A percentile compares a stretch with the other conserved stretches of the same genome.
Evolutionary conservation across 2,888 invertebrate genomes (phyloP).

Genomic region (Cerastoderma edule): DNA sequence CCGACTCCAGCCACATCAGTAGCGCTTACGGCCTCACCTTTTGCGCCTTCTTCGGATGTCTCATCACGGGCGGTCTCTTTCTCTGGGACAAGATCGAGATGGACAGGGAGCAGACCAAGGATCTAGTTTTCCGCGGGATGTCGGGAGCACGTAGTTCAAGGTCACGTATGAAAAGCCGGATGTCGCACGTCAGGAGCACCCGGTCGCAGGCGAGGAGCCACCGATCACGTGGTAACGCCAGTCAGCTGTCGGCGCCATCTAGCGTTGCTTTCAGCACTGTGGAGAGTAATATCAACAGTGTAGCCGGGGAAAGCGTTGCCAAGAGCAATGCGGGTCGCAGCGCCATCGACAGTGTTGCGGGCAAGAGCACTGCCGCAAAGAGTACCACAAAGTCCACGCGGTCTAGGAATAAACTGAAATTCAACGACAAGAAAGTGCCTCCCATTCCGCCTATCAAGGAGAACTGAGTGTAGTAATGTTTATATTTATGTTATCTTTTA

Average conservation of each 20-base stretch:
- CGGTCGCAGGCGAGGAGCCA: constrained; percentile 41
- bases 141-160: constrained; percentile 41
- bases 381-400: constrained; percentile 28
- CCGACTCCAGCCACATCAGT: constrained; percentile 52
- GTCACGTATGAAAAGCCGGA: constrained; percentile 29
- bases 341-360: constrained; percentile 24
- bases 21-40: constrained; percentile 57
- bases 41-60: constrained; percentile 45
- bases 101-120: constrained; percentile 18
- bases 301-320: background rate
- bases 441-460: constrained; percentile 27
- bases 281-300: constrained; percentile 8
- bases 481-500: too few species aligned
- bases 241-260: background rate
- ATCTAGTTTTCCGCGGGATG: constrained; percentile 42
- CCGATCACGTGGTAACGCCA: constrained; percentile 15
- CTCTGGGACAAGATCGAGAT: constrained; percentile 57
- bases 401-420: constrained; percentile 27
- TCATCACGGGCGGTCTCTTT: constrained; percentile 46
- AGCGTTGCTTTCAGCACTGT: constrained; percentile 16
- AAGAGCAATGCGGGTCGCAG: background rate
- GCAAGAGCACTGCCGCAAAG: constrained; percentile 26
- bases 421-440: constrained; percentile 16
- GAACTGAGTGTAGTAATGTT: too few species aligned
- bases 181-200: constrained; percentile 41